Base-by-base conservation (phyloP, 2,888 invertebrate species). In the Tridacna crocea region DNA sequence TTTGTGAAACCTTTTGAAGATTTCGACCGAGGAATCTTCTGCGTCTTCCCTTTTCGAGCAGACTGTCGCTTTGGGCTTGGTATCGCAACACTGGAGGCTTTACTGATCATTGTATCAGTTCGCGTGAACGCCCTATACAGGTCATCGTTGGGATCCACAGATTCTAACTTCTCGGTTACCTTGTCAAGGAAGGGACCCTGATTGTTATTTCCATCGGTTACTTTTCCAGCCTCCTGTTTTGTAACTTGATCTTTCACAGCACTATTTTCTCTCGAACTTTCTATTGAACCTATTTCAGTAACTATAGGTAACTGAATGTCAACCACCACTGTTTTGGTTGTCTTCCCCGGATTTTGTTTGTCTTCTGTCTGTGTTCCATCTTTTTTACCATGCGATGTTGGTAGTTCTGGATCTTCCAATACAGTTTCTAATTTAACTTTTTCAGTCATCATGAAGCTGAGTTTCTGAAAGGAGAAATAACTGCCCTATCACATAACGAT, bases 1-100 rank as follows among this genome's bases (percentile, higher is more conserved):
- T 86, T 83, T n/a, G 86, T 72, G 55, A 82, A 80, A 4, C 82
- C 80, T 46, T 17, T 51, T 24, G 80, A 72, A n/a, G 86, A 80
- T 51, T 81, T 86, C 17, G 86, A 79, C 65, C 80, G 68, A 24
- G 48, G 63, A 22, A 19, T 26, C 63, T 66, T 75, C 26, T 72
- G 60, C 60, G 55, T 24, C 58, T 51, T 70, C 19, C n/a, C 46
- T 47, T 77, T 77, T 8, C 70, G 70, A n/a, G 70, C 46, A 24
- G 22, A 51, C 36, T 60, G 51, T 22, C 70, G 48, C 17, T 22
- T n/a, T 15, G 63, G 76, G 26, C 63, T 73, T 51, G 46, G 58
- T 73, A 73, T 73, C 11, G 24, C 10, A n/a, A 74, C 47, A 13
- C 13, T 26, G 19, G 74, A 66, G 22, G 51, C 51, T 65, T 72